A percentile compares a stretch with the other conserved stretches of the same genome.
Evolutionary conservation across 2,797 vertebrate genomes (phyloP).

Genomic region (Tenualosa thibaudeaui): DNA sequence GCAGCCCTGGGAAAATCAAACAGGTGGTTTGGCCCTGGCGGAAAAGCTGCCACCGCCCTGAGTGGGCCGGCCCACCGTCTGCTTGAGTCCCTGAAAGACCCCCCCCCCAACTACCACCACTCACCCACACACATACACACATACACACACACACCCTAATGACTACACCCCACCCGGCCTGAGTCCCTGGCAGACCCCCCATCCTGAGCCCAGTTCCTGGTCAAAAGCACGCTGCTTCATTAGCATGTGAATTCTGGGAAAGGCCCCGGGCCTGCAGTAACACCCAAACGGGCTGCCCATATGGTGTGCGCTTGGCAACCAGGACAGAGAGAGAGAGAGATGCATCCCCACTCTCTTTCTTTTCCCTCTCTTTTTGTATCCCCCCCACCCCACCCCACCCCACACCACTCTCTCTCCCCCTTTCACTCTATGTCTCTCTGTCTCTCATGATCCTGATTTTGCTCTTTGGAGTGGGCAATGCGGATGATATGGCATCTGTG

Average conservation of each 20-base stretch:
- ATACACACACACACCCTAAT: constrained; percentile 71
- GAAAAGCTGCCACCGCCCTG: constrained; percentile 73
- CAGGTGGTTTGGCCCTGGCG: constrained; percentile 82
- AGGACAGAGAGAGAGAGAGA: constrained; percentile 30
- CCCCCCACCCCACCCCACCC: background rate
- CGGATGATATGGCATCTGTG: constrained; percentile 57
- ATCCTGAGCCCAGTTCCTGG: constrained; percentile 74
- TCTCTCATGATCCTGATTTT: constrained; percentile 46
- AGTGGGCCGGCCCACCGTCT: constrained; percentile 78
- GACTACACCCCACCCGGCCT: constrained; percentile 61
- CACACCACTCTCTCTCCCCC: background rate
- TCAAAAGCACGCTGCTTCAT: constrained; percentile 81
- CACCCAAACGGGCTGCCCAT: constrained; percentile 80
- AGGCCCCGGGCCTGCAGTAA: constrained; percentile 76
- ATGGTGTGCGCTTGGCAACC: constrained; percentile 82
- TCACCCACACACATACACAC: constrained; percentile 65
- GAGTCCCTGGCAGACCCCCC: constrained; percentile 54
- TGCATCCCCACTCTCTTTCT: constrained; percentile 37
- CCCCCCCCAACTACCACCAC: constrained; percentile 71
- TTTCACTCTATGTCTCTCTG: background rate
- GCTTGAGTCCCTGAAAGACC: constrained; percentile 80
- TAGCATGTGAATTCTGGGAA: constrained; percentile 88
- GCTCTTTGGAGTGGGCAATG: constrained; percentile 72
- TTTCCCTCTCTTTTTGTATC: background rate
- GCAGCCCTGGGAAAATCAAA: constrained; percentile 83